Evolutionary conservation across 1,140 invertebrate genomes (phyloP).

Genomic region (Armadillidium nasatum): DNA sequence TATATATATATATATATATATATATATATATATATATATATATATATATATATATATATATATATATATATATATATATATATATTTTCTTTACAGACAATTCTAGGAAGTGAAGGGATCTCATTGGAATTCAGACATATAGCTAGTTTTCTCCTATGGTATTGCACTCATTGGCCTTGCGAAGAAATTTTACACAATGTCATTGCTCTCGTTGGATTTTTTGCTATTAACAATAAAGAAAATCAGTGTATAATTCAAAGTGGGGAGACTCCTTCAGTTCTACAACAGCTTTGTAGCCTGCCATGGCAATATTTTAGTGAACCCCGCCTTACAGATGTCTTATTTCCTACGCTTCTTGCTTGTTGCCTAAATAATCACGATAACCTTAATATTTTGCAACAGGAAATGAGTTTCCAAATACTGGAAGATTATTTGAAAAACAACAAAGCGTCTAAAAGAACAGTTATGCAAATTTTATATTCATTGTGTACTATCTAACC

Average conservation of each 20-base stretch:
- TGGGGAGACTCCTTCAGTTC: conserved; percentile 72
- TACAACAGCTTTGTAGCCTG: conserved; percentile 82
- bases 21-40: no score
- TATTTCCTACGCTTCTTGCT: conserved; percentile 82
- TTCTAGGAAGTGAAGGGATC: conserved; percentile 76
- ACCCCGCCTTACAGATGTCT: conserved; percentile 63
- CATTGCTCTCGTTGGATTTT: conserved; percentile 73
- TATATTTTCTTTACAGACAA: conserved; percentile 67
- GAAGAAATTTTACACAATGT: conserved; percentile 64
- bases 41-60: no score
- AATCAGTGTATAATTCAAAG: conserved; percentile 79
- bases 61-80: no score
- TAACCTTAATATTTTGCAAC: conserved; percentile 65
- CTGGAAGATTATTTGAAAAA: background rate
- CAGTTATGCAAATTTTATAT: background rate
- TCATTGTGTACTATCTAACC: no score
- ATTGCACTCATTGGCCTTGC: conserved; percentile 54
- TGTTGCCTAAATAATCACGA: conserved; percentile 67
- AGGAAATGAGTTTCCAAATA: conserved; percentile 74
- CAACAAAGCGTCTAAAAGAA: background rate
- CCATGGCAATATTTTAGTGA: conserved; percentile 87
- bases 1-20: no score
- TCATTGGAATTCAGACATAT: conserved; percentile 84
- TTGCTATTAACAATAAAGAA: conserved; percentile 69
- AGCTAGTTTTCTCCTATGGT: conserved; percentile 75